A percentile compares a stretch with the other conserved stretches of the same genome.
phyloP scores from a whole-genome alignment of 2,888 invertebrate genomes.

The Synanthedon vespiformis region DNA sequence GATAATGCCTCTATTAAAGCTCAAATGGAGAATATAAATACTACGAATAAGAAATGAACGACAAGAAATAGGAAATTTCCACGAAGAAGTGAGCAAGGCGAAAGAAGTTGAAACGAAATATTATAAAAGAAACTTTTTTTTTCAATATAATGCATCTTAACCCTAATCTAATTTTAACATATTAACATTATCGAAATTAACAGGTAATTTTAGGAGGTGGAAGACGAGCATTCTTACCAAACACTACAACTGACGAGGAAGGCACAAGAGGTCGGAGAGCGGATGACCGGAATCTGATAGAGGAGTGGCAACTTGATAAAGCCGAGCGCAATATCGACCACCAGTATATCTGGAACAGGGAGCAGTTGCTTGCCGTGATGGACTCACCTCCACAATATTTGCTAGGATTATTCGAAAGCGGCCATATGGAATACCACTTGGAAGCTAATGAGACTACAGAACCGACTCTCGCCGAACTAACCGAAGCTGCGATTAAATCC shows the following conservation, averaged over 20 bases:
- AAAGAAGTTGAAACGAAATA: no score
- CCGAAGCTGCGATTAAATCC: slow-evolving; percentile 75
- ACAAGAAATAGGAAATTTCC: no score
- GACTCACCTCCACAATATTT: slow-evolving; percentile 69
- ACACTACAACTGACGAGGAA: slow-evolving; percentile 60
- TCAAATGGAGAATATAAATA: no score
- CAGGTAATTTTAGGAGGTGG: slow-evolving; percentile 82
- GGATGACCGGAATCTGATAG: slow-evolving; percentile 75
- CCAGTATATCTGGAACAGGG: slow-evolving; percentile 71
- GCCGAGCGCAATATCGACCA: slow-evolving; percentile 32
- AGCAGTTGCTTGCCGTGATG: slow-evolving; percentile 53
- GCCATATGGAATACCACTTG: slow-evolving; percentile 76
- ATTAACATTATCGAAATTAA: background rate
- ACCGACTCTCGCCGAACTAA: slow-evolving; percentile 58
- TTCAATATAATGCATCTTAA: no score
- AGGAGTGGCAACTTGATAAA: slow-evolving; percentile 72
- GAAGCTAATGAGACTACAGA: slow-evolving; percentile 66
- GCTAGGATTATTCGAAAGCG: slow-evolving; percentile 73
- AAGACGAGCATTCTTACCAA: slow-evolving; percentile 73
- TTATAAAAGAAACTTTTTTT: no score
- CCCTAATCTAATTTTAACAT: no score
- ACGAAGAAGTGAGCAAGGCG: no score
- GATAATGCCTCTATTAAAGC: no score
- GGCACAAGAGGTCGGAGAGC: slow-evolving; percentile 47
- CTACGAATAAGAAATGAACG: no score